Evolutionary conservation across 2,113 vertebrate genomes (phyloP), one percentile per base, ranked within the genome.

Genomic region (Pteropus alecto): DNA sequence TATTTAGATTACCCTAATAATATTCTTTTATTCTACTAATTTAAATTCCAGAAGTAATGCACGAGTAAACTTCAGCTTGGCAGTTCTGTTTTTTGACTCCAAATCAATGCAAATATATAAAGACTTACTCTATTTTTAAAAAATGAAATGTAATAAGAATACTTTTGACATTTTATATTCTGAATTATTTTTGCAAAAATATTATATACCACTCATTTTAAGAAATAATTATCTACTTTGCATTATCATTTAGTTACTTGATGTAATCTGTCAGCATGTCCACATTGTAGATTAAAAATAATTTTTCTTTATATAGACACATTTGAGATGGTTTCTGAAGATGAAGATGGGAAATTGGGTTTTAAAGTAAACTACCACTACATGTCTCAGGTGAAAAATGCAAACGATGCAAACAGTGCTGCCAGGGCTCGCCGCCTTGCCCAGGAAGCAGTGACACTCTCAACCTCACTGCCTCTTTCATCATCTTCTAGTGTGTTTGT

Each of bases 331-430:
- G 99, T 99, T 96, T 99, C 99, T 51, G 99, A 99, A 98, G 99
- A 99, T 13, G 99, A 99, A 51, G 99, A 99, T 0, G 99, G 99
- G n/a, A 99, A 99, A 91, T 98, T 99, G 98, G 99, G 99, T 97
- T 99, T 99, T 96, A 99, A 99, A 98, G 99, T 99, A 33, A 99
- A 99, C 99, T 99, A 99, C 99, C 99, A 99, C 98, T 99, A 99
- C 99, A 99, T 99, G 99, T 99, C 99, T 99, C 99, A 99, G 99
- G 99, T 99, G 93, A 99, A 99, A 98, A 99, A 99, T 5, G 99
- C 99, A 82, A 99, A 99, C 4, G 99, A 99, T 1, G 99, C 99
- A 14, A 99, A 99, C 98, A 99, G 99, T 6, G 99, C 99, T 7
- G 99, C 99, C 67, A 97, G 99, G 91, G 99, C 99, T 16, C 99